Evolutionary conservation across 2,797 vertebrate species (phyloP).

Genomic region (Onychomys arenicola): DNA sequence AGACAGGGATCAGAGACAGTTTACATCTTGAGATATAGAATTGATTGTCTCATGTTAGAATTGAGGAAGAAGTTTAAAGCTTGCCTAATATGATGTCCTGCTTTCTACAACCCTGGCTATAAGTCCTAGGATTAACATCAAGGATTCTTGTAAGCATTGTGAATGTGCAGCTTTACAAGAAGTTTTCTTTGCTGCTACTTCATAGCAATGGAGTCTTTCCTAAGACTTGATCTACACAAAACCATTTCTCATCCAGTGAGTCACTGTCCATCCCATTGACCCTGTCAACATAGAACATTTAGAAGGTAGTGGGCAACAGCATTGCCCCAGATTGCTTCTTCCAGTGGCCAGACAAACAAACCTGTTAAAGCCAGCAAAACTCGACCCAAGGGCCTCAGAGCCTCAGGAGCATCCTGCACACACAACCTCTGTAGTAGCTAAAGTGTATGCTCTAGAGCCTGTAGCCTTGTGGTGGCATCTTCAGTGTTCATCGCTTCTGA

Average conservation of each 20-base stretch:
- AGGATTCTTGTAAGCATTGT: not conserved
- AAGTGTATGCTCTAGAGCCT: not conserved
- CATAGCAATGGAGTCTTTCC: not conserved
- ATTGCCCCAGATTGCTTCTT: no score
- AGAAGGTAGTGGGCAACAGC: no score
- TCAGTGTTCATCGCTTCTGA: not conserved
- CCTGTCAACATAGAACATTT: not conserved
- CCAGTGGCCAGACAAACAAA: fast-evolving
- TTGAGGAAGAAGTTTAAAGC: not conserved
- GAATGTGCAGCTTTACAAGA: not conserved
- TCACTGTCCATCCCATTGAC: not conserved
- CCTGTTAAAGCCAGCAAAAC: not conserved
- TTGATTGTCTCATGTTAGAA: not conserved
- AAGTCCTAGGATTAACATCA: not conserved
- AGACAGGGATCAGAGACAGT: constrained; percentile 2
- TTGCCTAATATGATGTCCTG: not conserved
- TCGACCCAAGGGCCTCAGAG: not conserved
- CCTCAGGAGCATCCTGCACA: fast-evolving
- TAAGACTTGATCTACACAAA: not conserved
- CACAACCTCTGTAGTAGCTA: not conserved
- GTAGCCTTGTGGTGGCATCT: not conserved
- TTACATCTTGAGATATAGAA: not conserved
- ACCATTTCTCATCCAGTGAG: not conserved
- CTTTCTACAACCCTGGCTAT: not conserved
- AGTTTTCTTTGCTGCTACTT: not conserved